Evolutionary conservation across 2,888 invertebrate genomes (phyloP), one percentile per base, ranked within the genome.

Genomic region (Iphiclides podalirius): DNA sequence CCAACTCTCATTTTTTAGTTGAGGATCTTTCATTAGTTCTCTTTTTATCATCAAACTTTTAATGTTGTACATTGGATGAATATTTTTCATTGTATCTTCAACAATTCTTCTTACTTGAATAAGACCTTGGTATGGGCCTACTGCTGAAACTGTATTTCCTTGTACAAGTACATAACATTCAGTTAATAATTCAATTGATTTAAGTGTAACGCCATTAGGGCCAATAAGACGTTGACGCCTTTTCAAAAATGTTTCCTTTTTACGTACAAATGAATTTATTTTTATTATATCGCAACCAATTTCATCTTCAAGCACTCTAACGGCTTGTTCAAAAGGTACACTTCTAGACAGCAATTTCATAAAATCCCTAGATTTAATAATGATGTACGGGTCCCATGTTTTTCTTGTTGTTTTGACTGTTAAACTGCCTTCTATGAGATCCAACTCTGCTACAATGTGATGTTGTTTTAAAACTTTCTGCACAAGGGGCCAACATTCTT

Each of bases 1-100:
- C 99, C 99, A 99, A 73, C 95, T 97, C 78, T 98, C 98, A 77
- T 96, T 93, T 73, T 94, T 95, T 46, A 99, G 76, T 67, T 93
- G 94, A 0, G 98, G 95, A 89, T 99, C 97, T 82, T 98, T 98
- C 65, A 95, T 94, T 47, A 99, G 81, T 80, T 99, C 98, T 60
- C 94, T 91, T 76, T 99, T 99, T 42, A 99, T 98, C 98, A 99
- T 99, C 42, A 99, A 81, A 1, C 96, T 95, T 88, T 98, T 96
- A 1, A 99, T 98, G 69, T 98, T 98, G 72, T 98, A 99, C 76
- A 99, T 97, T 0, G 99, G 99, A 89, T 99, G 99, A 47, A 99
- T 92, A 78, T 99, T 99, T 72, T 96, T 96, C 98, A 99, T 98
- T 0, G 98, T 98, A 64, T 99, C 99, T 70, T 95, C 94, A 1